Conservation (phyloP, 1,140 invertebrate genomes). For the Carposina sasakii region DNA sequence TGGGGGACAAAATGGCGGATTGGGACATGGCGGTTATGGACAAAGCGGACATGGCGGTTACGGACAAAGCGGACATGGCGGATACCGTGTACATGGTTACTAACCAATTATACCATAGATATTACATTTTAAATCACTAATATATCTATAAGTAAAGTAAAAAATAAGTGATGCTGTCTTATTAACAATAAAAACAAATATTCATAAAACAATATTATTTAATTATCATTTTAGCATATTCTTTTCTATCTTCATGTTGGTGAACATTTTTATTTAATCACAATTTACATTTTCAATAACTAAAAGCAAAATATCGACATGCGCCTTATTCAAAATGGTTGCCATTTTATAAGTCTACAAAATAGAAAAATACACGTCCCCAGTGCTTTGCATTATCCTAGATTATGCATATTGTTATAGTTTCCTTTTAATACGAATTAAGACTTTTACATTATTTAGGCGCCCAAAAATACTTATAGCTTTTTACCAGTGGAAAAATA, state of each 20-base stretch:
- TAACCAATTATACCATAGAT: too few species aligned
- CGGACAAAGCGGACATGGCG: slow-evolving; percentile 5
- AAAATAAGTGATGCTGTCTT: too few species aligned
- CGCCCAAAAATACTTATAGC: too few species aligned
- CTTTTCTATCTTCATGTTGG: slow-evolving; percentile 28
- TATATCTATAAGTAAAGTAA: too few species aligned
- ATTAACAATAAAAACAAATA: neutral
- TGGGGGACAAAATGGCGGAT: neutral
- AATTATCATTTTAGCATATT: slow-evolving; percentile 35
- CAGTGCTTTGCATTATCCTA: slow-evolving; percentile 66
- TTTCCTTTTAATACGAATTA: too few species aligned
- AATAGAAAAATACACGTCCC: slow-evolving; percentile 70
- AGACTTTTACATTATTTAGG: too few species aligned
- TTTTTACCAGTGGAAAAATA: too few species aligned
- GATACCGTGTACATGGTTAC: too few species aligned
- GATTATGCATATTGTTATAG: too few species aligned
- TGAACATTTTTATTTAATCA: slow-evolving; percentile 19
- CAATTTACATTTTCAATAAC: slow-evolving; percentile 29
- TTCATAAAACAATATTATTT: slow-evolving; percentile 50
- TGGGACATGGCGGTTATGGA: neutral
- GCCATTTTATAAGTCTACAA: too few species aligned
- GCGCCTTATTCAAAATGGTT: slow-evolving; percentile 42
- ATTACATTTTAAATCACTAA: too few species aligned
- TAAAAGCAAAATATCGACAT: slow-evolving; percentile 43
- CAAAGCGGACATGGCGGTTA: neutral